phyloP scores from a whole-genome alignment of 1,140 invertebrate species.

The Drosophila setifemur region DNA sequence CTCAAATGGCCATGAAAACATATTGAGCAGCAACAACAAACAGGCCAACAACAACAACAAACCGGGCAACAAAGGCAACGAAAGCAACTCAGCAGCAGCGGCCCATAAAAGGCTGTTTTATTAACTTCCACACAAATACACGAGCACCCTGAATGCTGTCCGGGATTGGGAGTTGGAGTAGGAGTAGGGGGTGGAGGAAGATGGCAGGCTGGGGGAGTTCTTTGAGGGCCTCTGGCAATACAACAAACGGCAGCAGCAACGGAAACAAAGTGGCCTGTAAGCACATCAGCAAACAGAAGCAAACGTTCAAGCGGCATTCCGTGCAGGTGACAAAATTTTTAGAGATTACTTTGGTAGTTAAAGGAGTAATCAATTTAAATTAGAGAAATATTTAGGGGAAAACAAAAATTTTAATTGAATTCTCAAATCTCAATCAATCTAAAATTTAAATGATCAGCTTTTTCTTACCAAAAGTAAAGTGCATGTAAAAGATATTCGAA shows the following conservation, averaged over 20 bases:
- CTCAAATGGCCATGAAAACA: constrained; percentile 76
- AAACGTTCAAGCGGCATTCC: constrained; percentile 17
- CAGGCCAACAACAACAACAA: constrained; percentile 52
- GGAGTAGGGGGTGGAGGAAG: background rate
- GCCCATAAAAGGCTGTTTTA: constrained; percentile 74
- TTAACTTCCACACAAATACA: constrained; percentile 71
- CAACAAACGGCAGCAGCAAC: constrained; percentile 24
- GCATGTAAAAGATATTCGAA: too few species aligned
- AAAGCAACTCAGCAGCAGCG: background rate
- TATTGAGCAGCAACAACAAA: constrained; percentile 61
- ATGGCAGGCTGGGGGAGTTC: constrained; percentile 4
- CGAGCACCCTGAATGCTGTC: background rate
- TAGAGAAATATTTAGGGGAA: too few species aligned
- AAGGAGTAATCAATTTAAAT: background rate
- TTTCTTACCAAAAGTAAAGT: too few species aligned
- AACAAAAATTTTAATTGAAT: too few species aligned
- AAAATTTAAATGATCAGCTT: too few species aligned
- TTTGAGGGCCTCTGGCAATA: constrained; percentile 31
- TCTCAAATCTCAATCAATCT: too few species aligned
- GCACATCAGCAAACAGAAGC: constrained; percentile 60
- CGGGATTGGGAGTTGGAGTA: background rate
- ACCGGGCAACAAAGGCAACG: background rate
- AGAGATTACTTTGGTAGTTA: background rate
- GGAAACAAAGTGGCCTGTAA: constrained; percentile 69
- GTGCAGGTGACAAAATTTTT: constrained; percentile 6